Conservation (phyloP, 2,888 invertebrate genomes). For the Patella depressa region DNA sequence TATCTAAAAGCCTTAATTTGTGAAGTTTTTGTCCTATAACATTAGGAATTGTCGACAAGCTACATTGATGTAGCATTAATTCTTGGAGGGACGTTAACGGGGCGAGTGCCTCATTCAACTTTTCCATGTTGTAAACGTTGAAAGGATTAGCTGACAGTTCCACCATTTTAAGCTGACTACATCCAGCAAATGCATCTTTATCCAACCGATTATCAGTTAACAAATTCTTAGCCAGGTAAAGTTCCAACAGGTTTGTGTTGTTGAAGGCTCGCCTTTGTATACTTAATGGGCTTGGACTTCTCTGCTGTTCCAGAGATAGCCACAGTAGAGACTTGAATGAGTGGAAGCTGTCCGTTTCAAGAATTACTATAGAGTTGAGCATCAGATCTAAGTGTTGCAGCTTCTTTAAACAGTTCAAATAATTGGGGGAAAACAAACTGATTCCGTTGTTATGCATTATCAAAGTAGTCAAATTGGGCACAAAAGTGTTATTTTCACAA, state of each 20-base stretch:
- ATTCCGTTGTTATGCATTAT: not conserved
- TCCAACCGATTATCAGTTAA: not conserved
- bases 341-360: not conserved
- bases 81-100: not conserved
- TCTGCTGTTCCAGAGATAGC: not conserved
- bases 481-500: not conserved
- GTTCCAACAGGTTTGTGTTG: not conserved
- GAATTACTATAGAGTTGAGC: not conserved
- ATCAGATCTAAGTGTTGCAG: not conserved
- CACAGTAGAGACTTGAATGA: not conserved
- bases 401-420: not conserved
- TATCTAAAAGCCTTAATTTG: too few species aligned
- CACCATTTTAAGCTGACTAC: not conserved
- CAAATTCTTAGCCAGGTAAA: not conserved
- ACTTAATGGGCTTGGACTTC: not conserved
- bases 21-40: not conserved
- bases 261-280: not conserved
- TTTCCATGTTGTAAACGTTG: too few species aligned
- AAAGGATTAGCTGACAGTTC: not conserved
- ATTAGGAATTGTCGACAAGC: not conserved
- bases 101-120: not conserved
- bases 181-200: not conserved
- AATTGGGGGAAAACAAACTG: not conserved
- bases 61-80: not conserved
- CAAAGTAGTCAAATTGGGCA: not conserved